phyloP scores from a whole-genome alignment of 2,797 vertebrate species.

The Syngnathus rostellatus region DNA sequence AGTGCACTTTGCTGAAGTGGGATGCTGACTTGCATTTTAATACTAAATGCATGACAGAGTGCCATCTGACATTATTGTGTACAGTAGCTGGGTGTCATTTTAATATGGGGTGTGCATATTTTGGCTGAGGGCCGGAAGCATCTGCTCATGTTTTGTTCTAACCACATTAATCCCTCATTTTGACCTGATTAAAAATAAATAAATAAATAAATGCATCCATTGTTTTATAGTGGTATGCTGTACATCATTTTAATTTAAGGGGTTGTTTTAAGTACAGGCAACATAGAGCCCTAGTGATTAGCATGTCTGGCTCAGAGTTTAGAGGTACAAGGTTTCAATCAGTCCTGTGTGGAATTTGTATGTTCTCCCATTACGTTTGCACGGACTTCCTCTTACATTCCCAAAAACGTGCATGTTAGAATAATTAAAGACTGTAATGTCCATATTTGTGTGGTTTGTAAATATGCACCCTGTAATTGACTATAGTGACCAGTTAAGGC shows the following conservation, averaged over 20 bases:
- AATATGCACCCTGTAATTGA: too few species aligned
- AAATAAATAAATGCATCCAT: too few species aligned
- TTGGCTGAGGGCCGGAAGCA: slow-evolving; percentile 5
- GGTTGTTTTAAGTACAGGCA: neutral
- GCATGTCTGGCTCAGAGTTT: neutral
- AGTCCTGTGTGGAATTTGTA: neutral
- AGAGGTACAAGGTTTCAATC: neutral
- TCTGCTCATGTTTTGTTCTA: slow-evolving; percentile 40
- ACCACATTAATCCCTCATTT: slow-evolving; percentile 20
- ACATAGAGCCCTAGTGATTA: neutral
- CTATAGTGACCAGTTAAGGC: too few species aligned
- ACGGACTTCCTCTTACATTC: neutral
- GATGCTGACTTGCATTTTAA: slow-evolving; percentile 27
- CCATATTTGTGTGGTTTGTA: too few species aligned
- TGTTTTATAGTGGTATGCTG: neutral
- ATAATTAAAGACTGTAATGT: too few species aligned
- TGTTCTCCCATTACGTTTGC: neutral
- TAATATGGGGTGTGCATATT: neutral
- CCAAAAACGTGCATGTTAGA: neutral
- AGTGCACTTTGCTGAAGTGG: slow-evolving; percentile 18
- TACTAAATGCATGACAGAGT: neutral
- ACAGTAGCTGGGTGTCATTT: slow-evolving; percentile 7
- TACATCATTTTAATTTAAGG: neutral
- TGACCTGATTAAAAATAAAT: slow-evolving; percentile 8
- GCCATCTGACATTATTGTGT: slow-evolving; percentile 7